phyloP scores from a whole-genome alignment of 92 coral and sea anemone genomes.

The Desmophyllum pertusum region DNA sequence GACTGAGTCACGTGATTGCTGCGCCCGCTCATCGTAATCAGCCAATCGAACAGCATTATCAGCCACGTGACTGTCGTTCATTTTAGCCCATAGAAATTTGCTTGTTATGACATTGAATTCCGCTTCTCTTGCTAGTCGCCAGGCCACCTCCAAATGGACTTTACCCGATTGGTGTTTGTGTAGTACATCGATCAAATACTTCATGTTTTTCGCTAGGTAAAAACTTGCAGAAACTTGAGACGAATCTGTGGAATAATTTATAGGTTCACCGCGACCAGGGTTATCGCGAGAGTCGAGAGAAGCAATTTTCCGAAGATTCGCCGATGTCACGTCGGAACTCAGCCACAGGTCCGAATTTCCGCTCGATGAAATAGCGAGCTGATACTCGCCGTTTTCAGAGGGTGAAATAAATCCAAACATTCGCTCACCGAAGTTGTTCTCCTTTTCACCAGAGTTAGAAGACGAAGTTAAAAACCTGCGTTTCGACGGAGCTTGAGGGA shows the following conservation, averaged over 20 bases:
- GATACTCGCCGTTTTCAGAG: conserved; percentile 61
- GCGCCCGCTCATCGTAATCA: conserved; percentile 47
- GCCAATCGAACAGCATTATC: conserved; percentile 50
- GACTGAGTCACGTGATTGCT: conserved; percentile 22
- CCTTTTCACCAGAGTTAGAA: conserved; percentile 42
- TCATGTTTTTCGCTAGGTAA: conserved; percentile 37
- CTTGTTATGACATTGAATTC: conserved; percentile 67
- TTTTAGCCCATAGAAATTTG: conserved; percentile 43
- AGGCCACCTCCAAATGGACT: conserved; percentile 76
- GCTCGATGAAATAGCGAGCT: conserved; percentile 82
- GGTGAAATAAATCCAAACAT: conserved; percentile 89
- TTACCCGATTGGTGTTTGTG: conserved; percentile 72
- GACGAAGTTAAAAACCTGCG: conserved; percentile 47
- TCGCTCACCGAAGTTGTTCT: conserved; percentile 77
- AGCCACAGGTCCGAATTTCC: conserved; percentile 92
- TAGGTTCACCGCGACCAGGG: conserved; percentile 31
- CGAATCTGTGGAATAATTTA: conserved; percentile 45
- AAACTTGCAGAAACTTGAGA: conserved; percentile 71
- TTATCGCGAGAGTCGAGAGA: conserved; percentile 58
- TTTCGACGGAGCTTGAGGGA: conserved; percentile 69
- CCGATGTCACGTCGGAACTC: conserved; percentile 61
- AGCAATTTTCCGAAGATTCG: conserved; percentile 67
- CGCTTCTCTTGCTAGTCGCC: conserved; percentile 61
- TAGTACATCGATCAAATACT: conserved; percentile 75
- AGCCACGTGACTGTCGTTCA: conserved; percentile 65